phyloP scores from a whole-genome alignment of 2,888 invertebrate species.

The Hecatera dysodea region DNA sequence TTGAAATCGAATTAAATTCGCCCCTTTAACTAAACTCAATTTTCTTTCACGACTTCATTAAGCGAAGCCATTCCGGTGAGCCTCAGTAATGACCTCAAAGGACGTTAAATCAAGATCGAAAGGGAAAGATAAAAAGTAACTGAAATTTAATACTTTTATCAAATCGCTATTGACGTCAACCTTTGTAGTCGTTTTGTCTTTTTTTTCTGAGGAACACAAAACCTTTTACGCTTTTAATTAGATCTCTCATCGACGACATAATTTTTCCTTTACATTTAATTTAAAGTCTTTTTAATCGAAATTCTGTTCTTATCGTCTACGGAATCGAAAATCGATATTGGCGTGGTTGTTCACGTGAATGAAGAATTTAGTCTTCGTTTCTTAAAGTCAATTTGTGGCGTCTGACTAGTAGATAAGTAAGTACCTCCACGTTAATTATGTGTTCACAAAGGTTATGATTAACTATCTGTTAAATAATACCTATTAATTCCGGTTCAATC shows the following conservation, averaged over 20 bases:
- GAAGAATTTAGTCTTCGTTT: slow-evolving; percentile 32
- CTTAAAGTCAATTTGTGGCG: neutral
- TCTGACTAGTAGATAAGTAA: neutral
- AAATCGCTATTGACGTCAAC: slow-evolving; percentile 81
- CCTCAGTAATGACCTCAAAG: slow-evolving; percentile 89
- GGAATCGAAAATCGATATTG: slow-evolving; percentile 52
- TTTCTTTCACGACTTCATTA: slow-evolving; percentile 90
- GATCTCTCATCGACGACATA: slow-evolving; percentile 65
- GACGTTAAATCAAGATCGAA: slow-evolving; percentile 90
- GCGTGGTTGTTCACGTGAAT: slow-evolving; percentile 31
- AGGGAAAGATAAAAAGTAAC: slow-evolving; percentile 86
- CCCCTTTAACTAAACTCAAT: slow-evolving; percentile 90
- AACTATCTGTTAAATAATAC: neutral
- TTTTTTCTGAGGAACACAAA: slow-evolving; percentile 68
- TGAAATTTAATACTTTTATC: slow-evolving; percentile 87
- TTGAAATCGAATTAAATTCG: slow-evolving; percentile 90
- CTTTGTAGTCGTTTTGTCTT: slow-evolving; percentile 77
- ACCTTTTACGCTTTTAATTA: slow-evolving; percentile 73
- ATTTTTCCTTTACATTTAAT: slow-evolving; percentile 62
- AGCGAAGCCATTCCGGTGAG: slow-evolving; percentile 88
- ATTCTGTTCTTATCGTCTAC: slow-evolving; percentile 52
- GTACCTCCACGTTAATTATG: neutral
- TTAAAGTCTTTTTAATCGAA: slow-evolving; percentile 59
- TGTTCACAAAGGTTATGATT: neutral
- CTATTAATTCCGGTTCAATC: neutral